Conservation (phyloP, 2,113 vertebrate species). For the Argyrosomus japonicus region DNA sequence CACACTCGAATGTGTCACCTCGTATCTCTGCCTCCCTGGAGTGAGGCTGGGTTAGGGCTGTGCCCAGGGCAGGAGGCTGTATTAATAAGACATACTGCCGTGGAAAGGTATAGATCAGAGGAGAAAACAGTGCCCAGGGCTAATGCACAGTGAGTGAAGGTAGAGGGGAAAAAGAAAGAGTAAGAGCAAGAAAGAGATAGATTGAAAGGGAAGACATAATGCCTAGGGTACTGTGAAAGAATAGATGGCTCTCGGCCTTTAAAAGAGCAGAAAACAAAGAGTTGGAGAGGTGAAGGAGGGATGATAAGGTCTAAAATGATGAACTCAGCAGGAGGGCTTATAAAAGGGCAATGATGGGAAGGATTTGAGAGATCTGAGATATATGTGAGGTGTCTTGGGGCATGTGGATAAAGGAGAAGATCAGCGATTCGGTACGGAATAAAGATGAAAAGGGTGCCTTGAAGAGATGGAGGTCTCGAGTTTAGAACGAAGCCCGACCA, state of each 20-base stretch:
- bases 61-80: constrained; percentile 65
- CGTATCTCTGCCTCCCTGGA: constrained; percentile 36
- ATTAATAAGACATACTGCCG: constrained; percentile 75
- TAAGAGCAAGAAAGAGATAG: constrained; percentile 36
- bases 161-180: constrained; percentile 14
- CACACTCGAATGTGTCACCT: not conserved
- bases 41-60: constrained; percentile 50
- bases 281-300: constrained; percentile 56
- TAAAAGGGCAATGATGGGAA: constrained; percentile 46
- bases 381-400: constrained; percentile 37
- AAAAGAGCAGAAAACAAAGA: constrained; percentile 63
- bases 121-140: constrained; percentile 62
- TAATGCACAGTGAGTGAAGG: constrained; percentile 51
- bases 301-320: constrained; percentile 66
- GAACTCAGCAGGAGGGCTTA: constrained; percentile 60
- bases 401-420: constrained; percentile 40
- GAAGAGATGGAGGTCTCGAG: constrained; percentile 36
- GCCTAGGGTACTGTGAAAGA: constrained; percentile 55
- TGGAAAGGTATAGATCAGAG: constrained; percentile 74
- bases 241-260: constrained; percentile 43
- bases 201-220: constrained; percentile 51
- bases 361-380: constrained; percentile 51
- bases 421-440: constrained; percentile 34
- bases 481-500: not conserved
- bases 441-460: constrained; percentile 51